A percentile compares a stretch with the other conserved stretches of the same genome.
Conservation (phyloP, 2,113 vertebrate genomes). For the Nycticorax nycticorax region DNA sequence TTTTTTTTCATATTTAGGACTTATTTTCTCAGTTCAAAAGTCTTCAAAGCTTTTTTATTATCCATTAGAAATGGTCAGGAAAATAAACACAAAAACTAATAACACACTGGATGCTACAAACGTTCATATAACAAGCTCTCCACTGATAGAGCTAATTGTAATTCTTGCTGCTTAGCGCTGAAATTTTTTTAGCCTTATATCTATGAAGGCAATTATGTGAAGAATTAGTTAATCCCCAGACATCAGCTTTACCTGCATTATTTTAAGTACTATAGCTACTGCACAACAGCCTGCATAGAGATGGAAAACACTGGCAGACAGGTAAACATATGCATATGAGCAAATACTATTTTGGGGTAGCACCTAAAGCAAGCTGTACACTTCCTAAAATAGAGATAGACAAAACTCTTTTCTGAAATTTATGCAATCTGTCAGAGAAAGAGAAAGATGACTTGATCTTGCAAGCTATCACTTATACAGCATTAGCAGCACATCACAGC, state of each 20-base stretch:
- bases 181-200: not conserved
- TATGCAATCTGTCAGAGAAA: not conserved
- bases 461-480: not conserved
- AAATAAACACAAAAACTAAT: not conserved
- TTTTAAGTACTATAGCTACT: not conserved
- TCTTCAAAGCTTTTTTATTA: not conserved
- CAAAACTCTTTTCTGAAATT: not conserved
- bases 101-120: not conserved
- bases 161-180: not conserved
- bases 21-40: not conserved
- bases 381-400: slow-evolving; percentile 13
- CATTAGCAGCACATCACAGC: not conserved
- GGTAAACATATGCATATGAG: slow-evolving; percentile 10
- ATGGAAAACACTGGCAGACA: not conserved
- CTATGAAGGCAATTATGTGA: not conserved
- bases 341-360: not conserved
- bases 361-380: not conserved
- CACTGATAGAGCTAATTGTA: not conserved
- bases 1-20: not conserved
- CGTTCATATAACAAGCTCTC: not conserved
- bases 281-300: not conserved
- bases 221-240: slow-evolving; percentile 11
- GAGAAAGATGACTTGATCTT: not conserved
- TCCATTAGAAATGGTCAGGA: not conserved
- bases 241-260: slow-evolving; percentile 6